Evolutionary conservation across 2,113 vertebrate genomes (phyloP).

Genomic region (Apteryx owenii): DNA sequence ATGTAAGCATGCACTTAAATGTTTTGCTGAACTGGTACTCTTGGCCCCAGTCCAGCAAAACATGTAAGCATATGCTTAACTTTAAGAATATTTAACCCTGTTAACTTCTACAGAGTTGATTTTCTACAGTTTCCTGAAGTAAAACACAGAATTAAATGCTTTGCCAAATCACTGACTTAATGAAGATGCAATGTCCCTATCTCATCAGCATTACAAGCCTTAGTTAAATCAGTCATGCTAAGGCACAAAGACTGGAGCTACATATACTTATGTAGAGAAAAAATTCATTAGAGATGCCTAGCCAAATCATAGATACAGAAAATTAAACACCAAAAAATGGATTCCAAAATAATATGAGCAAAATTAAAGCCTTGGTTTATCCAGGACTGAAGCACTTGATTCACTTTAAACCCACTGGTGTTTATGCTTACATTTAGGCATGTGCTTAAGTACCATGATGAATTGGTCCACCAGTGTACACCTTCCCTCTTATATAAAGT

Average conservation of each 20-base stretch:
- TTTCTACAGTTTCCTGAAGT: constrained; percentile 53
- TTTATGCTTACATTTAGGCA: neutral
- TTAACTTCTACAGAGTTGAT: constrained; percentile 47
- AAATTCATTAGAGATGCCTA: constrained; percentile 46
- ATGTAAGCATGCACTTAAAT: constrained; percentile 36
- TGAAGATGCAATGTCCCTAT: constrained; percentile 34
- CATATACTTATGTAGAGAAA: neutral
- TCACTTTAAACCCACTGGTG: neutral
- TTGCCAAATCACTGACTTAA: constrained; percentile 45
- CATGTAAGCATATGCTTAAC: constrained; percentile 49
- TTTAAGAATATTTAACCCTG: constrained; percentile 54
- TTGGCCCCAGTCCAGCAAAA: constrained; percentile 49
- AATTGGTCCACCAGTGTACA: neutral
- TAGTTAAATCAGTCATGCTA: constrained; percentile 26
- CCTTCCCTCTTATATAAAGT: neutral
- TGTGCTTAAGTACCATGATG: neutral
- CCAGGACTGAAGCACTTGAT: neutral
- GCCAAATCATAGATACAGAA: constrained; percentile 11
- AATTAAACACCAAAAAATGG: neutral
- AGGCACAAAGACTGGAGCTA: neutral
- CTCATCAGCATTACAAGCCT: constrained; percentile 42
- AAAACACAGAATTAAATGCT: constrained; percentile 50
- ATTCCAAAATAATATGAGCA: neutral
- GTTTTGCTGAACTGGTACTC: constrained; percentile 39
- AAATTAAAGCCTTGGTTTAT: neutral